Evolutionary conservation across 2,888 invertebrate species (phyloP).

Genomic region (Minunthozetes semirufus): DNA sequence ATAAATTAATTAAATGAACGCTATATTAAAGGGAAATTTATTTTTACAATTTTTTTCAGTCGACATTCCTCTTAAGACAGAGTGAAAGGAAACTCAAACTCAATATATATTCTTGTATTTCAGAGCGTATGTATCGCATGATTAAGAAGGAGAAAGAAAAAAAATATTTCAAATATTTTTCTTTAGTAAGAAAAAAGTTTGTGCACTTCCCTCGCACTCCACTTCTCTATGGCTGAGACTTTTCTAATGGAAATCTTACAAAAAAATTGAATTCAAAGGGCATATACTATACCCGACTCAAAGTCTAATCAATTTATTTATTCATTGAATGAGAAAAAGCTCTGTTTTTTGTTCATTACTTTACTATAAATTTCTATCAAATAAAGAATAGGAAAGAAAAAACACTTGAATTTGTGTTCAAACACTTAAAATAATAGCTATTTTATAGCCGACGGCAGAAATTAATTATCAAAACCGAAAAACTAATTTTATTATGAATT

Average conservation of each 20-base stretch:
- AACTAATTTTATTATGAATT: no score
- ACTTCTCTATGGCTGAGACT: no score
- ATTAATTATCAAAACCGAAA: not conserved
- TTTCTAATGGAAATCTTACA: no score
- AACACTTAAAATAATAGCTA: not conserved
- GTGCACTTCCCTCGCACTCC: no score
- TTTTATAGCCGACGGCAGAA: not conserved
- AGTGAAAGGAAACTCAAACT: not conserved
- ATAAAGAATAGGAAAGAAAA: not conserved
- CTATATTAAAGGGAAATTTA: not conserved
- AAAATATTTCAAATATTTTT: not conserved
- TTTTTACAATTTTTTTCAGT: not conserved
- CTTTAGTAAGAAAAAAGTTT: not conserved
- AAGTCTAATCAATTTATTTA: not conserved
- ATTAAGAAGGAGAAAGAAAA: not conserved
- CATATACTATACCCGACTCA: not conserved
- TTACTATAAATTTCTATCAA: not conserved
- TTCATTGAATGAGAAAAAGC: not conserved
- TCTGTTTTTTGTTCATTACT: not conserved
- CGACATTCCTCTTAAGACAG: not conserved
- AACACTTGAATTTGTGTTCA: not conserved
- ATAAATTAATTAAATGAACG: conserved; percentile 13
- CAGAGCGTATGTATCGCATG: not conserved
- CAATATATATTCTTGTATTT: not conserved
- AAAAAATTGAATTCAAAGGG: no score